Conservation (phyloP, 2,888 invertebrate genomes). For the Drosophila anomalata region DNA sequence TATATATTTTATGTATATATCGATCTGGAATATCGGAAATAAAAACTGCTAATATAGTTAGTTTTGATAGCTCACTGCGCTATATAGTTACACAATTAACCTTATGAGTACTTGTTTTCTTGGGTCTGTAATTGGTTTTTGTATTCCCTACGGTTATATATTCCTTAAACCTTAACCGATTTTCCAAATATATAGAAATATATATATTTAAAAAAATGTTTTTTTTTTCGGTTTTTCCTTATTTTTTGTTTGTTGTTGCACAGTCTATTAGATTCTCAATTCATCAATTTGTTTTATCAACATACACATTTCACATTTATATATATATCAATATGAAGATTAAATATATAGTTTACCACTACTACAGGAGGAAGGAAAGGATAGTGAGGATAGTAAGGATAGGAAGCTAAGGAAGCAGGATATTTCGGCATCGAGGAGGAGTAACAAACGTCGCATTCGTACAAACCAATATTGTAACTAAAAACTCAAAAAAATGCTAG, state of each 20-base stretch:
- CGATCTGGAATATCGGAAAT: constrained; percentile 36
- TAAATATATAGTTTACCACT: constrained; percentile 46
- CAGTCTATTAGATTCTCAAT: constrained; percentile 79
- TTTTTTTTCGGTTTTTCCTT: constrained; percentile 48
- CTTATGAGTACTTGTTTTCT: constrained; percentile 33
- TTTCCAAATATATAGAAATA: constrained; percentile 51
- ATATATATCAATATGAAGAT: constrained; percentile 36
- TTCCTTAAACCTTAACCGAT: constrained; percentile 20
- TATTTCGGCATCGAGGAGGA: constrained; percentile 13
- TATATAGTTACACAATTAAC: constrained; percentile 50
- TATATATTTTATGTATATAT: constrained; percentile 14
- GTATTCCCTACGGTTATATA: constrained; percentile 6
- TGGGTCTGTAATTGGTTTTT: constrained; percentile 1
- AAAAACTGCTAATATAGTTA: constrained; percentile 34
- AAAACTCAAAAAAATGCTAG: constrained; percentile 20
- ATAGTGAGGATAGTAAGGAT: constrained; percentile 1
- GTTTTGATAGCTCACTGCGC: constrained; percentile 56
- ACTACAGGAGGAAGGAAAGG: constrained; percentile 7
- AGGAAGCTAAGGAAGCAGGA: constrained; percentile 15
- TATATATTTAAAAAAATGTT: constrained; percentile 57
- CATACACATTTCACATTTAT: constrained; percentile 63
- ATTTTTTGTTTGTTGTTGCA: constrained; percentile 70
- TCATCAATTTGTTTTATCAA: constrained; percentile 77
- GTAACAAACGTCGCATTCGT: constrained; percentile 45
- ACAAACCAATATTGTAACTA: constrained; percentile 22